phyloP scores from a whole-genome alignment of 2,888 invertebrate genomes.

The Gymnocheta viridis region DNA sequence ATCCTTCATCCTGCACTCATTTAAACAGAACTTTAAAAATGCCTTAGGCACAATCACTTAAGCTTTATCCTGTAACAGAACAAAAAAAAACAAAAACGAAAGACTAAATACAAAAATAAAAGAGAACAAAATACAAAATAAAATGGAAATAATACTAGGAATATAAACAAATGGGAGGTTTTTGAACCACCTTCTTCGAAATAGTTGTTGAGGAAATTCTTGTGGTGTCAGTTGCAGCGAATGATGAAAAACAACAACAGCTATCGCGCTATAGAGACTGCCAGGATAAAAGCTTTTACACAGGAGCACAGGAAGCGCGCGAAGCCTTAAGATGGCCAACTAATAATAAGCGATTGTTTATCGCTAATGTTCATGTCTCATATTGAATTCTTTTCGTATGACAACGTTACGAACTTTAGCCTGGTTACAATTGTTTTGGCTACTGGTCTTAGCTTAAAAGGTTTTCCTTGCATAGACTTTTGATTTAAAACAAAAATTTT shows the following conservation, averaged over 20 bases:
- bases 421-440: too few species aligned
- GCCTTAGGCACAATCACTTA: slow-evolving; percentile 68
- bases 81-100: slow-evolving; percentile 14
- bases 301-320: background rate
- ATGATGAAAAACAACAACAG: slow-evolving; percentile 1
- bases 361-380: too few species aligned
- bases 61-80: slow-evolving; percentile 65
- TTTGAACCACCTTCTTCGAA: slow-evolving; percentile 19
- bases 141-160: slow-evolving; percentile 10
- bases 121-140: slow-evolving; percentile 15
- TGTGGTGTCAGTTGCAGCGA: slow-evolving; percentile 58
- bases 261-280: background rate
- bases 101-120: background rate
- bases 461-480: too few species aligned
- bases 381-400: too few species aligned
- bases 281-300: background rate
- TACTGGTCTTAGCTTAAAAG: too few species aligned
- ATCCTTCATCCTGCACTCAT: slow-evolving; percentile 16
- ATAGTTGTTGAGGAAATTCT: slow-evolving; percentile 31
- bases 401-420: too few species aligned
- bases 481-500: too few species aligned
- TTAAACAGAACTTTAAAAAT: slow-evolving; percentile 63
- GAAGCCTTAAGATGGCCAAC: background rate
- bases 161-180: slow-evolving; percentile 29
- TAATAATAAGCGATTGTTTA: too few species aligned